Conservation (phyloP, 2,888 invertebrate species). For the Drosophila kuntzei region DNA sequence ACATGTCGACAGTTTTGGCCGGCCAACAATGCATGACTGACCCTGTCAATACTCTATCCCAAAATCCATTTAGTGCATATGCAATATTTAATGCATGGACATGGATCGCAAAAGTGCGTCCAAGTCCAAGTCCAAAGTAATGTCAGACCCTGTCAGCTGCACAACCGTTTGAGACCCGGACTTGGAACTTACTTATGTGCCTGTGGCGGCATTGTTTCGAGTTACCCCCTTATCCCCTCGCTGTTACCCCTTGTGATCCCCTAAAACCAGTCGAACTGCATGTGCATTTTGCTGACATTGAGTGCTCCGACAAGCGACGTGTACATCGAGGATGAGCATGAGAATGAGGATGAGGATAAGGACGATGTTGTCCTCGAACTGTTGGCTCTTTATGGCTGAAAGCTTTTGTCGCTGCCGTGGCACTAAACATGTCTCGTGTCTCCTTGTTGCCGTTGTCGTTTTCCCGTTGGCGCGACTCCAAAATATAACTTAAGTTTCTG, state of each 20-base stretch:
- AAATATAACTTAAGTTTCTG: constrained; percentile 85
- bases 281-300: constrained; percentile 77
- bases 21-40: constrained; percentile 81
- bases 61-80: constrained; percentile 74
- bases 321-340: constrained; percentile 38
- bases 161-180: constrained; percentile 12
- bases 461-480: constrained; percentile 75
- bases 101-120: constrained; percentile 65
- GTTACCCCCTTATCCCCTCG: background rate
- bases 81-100: constrained; percentile 76
- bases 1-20: constrained; percentile 75
- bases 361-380: constrained; percentile 47
- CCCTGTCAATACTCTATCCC: constrained; percentile 69
- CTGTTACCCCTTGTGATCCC: background rate
- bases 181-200: constrained; percentile 33
- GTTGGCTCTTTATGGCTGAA: constrained; percentile 80
- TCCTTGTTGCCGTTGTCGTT: constrained; percentile 25
- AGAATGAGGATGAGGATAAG: background rate
- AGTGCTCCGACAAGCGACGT: constrained; percentile 78
- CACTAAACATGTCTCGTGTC: constrained; percentile 79
- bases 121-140: constrained; percentile 63
- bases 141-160: constrained; percentile 65
- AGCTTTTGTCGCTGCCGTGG: constrained; percentile 83
- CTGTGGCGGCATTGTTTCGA: constrained; percentile 67
- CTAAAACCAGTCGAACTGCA: constrained; percentile 46